A percentile compares a stretch with the other conserved stretches of the same genome.
Conservation (phyloP, 2,113 vertebrate genomes). For the Egretta garzetta region DNA sequence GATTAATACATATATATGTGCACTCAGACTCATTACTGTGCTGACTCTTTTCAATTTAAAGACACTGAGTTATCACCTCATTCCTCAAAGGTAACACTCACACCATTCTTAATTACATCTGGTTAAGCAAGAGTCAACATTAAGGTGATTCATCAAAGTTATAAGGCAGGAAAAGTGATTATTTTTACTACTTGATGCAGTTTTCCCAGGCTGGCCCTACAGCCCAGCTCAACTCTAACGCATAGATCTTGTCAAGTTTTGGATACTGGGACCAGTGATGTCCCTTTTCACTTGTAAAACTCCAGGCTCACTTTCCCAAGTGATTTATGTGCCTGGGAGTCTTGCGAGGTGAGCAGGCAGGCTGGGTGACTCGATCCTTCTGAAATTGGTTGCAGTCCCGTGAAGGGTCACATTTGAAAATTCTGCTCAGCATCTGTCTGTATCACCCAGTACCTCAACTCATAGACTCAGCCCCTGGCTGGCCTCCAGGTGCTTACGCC, state of each 20-base stretch:
- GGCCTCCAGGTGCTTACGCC: background rate
- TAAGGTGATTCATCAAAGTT: background rate
- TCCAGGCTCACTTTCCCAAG: background rate
- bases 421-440: background rate
- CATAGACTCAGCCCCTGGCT: background rate
- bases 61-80: background rate
- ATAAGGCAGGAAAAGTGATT: background rate
- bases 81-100: constrained; percentile 22
- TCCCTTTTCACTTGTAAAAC: background rate
- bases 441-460: background rate
- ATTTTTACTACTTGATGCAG: background rate
- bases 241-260: background rate
- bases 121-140: background rate
- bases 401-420: background rate
- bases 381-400: background rate
- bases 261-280: background rate
- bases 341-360: accelerated
- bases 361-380: background rate
- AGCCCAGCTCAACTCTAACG: background rate
- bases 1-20: background rate
- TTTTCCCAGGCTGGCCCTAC: background rate
- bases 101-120: background rate
- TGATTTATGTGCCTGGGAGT: background rate
- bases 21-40: background rate
- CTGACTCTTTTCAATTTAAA: background rate